A percentile compares a stretch with the other conserved stretches of the same genome.
Evolutionary conservation across 1,140 invertebrate genomes (phyloP).

Genomic region (Tribolium madens): DNA sequence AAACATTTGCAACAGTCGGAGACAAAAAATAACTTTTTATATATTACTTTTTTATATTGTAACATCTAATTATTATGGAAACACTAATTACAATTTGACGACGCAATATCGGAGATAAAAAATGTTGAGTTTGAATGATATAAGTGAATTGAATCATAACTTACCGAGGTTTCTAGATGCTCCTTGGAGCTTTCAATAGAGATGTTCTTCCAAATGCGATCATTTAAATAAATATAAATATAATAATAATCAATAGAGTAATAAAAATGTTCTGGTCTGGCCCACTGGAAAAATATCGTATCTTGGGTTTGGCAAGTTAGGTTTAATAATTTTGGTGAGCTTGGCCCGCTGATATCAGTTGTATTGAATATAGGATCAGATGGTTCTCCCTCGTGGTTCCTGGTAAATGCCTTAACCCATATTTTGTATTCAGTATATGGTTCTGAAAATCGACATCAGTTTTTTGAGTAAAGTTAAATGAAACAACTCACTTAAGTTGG

Average conservation of each 20-base stretch:
- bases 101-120: too few species aligned
- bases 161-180: conserved; percentile 73
- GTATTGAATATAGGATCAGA: conserved; percentile 79
- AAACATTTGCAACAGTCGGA: too few species aligned
- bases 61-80: too few species aligned
- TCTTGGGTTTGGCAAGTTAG: conserved; percentile 83
- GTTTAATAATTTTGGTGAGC: conserved; percentile 83
- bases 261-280: conserved; percentile 78
- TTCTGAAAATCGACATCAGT: conserved; percentile 69
- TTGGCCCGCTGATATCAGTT: conserved; percentile 86
- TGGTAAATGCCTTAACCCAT: conserved; percentile 84
- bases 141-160: conserved; percentile 50
- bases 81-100: too few species aligned
- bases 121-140: too few species aligned
- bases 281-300: conserved; percentile 85
- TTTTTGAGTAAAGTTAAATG: not conserved
- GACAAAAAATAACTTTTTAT: too few species aligned
- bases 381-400: conserved; percentile 78
- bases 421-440: conserved; percentile 88
- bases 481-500: conserved; percentile 73
- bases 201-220: conserved; percentile 73
- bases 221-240: conserved; percentile 77
- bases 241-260: conserved; percentile 85
- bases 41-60: too few species aligned
- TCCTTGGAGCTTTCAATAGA: conserved; percentile 71